Conservation (phyloP, 2,113 vertebrate genomes). For the Solea senegalensis region DNA sequence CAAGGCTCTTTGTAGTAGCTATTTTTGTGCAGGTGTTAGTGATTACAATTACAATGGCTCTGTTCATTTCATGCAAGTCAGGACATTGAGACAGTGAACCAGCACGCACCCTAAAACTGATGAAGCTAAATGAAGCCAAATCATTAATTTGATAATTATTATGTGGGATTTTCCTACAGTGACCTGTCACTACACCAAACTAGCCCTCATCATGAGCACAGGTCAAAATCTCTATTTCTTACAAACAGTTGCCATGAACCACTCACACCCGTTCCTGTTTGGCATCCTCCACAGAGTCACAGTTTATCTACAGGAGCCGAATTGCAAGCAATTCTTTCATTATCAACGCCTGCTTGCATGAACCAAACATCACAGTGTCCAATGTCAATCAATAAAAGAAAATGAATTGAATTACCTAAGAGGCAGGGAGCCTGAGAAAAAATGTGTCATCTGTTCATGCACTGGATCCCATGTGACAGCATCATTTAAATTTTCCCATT, state of each 20-base stretch:
- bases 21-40: too few species aligned
- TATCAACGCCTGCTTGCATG: constrained; percentile 31
- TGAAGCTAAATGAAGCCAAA: too few species aligned
- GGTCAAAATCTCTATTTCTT: too few species aligned
- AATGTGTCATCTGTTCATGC: constrained; percentile 44
- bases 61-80: too few species aligned
- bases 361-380: constrained; percentile 36
- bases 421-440: constrained; percentile 44
- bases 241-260: constrained; percentile 8
- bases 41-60: too few species aligned
- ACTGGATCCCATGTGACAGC: constrained; percentile 31
- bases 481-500: constrained; percentile 42
- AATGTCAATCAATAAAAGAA: constrained; percentile 68
- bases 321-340: constrained; percentile 51
- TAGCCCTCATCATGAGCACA: too few species aligned
- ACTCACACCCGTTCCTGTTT: constrained; percentile 6
- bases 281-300: constrained; percentile 14
- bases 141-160: too few species aligned
- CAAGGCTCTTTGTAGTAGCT: too few species aligned
- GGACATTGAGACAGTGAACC: too few species aligned
- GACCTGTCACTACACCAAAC: too few species aligned
- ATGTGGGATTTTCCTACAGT: too few species aligned
- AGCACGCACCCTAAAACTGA: too few species aligned
- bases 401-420: constrained; percentile 59
- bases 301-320: constrained; percentile 31